Base-by-base conservation (phyloP, 2,113 vertebrate genomes). In the Clinocottus analis region DNA sequence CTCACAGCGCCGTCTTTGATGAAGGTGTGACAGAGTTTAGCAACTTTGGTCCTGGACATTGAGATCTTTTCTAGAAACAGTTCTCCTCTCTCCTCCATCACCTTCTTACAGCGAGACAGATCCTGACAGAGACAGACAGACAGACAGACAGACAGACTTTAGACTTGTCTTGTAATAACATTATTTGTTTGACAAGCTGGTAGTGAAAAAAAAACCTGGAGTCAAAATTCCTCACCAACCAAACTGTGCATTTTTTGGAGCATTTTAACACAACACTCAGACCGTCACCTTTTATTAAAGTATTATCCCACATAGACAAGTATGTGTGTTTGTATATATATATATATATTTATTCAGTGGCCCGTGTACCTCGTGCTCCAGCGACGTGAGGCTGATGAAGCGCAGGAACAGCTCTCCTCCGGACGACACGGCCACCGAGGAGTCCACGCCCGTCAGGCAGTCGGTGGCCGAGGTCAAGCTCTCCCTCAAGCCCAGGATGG, bases 71-170 rank as follows among this genome's bases (percentile, higher is more conserved):
- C 92, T 4, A 99, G 93, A 75, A 99, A 99, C 0, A 99, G 95
- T 88, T 99, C 97, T 14, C 98, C 98, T 25, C 98, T 94, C 87
- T 99, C 97, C 29, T 98, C 97, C 98, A 99, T 99, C 90, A 97
- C 97, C 72, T 96, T 96, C 84, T 98, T 99, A 92, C 98, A 99
- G 58, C 96, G 96, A 71, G 97, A 98, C 83, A 98, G 96, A 85
- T 98, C 96, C 98, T 95, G 85, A 25, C 47, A 21, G 27, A 51
- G 21, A 3, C n/a, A n/a, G 0, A 58, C 8, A 6, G 13, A 29
- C 12, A 27, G 1, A 6, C 7, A 3, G 0, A 58, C 8, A 6
- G 13, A 29, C 12, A 27, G 0, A 3, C 35, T 7, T 33, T 47
- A 12, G 51, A 3, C 56, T 12, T 25, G 45, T 5, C 56, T 12